Evolutionary conservation across 2,113 vertebrate genomes (phyloP), one percentile per base, ranked within the genome.

Genomic region (Tachysurus vachellii): DNA sequence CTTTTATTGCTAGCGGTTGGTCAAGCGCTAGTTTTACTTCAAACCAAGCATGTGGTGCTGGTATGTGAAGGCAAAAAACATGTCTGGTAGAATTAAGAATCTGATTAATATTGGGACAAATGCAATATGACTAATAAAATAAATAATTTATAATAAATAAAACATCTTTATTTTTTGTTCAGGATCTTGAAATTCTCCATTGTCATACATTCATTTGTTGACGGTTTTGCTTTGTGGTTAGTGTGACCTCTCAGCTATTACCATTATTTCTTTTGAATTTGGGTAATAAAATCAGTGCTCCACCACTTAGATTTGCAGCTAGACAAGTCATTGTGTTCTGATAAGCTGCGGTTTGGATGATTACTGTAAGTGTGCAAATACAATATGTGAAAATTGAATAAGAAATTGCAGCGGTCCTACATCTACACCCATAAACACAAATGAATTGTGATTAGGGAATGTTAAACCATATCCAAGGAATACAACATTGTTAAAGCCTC

Each of bases 21-120:
- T 85, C n/a, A 54, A 54, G 59, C 23, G 28, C 70, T 23, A 76
- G 44, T 85, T n/a, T 76, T n/a, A n/a, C 44, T 50, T 44, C 71
- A 50, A 26, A 19, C 42, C 62, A 21, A 42, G 28, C 23, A 62
- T 62, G n/a, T n/a, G 53, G 42, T 28, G 47, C 26, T n/a, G 42
- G 11, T 44, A 31, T 44, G 13, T 66, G 80, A 82, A 53, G 17
- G n/a, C 62, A 28, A n/a, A 62, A 61, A 26, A 23, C 31, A 44
- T 10, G 80, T 81, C 42, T 11, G 50, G 44, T 66, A 53, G 47
- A 64, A 57, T 5, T 7, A 59, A 61, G 44, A 61, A 75, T 62
- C 11, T 56, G 73, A 14, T n/a, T 53, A 53, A 76, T 44, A 14
- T 76, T 76, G 75, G 12, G 12, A 53, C 73, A 76, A 26, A 76